Conservation (phyloP, 2,797 vertebrate species). For the Melanitta fusca region DNA sequence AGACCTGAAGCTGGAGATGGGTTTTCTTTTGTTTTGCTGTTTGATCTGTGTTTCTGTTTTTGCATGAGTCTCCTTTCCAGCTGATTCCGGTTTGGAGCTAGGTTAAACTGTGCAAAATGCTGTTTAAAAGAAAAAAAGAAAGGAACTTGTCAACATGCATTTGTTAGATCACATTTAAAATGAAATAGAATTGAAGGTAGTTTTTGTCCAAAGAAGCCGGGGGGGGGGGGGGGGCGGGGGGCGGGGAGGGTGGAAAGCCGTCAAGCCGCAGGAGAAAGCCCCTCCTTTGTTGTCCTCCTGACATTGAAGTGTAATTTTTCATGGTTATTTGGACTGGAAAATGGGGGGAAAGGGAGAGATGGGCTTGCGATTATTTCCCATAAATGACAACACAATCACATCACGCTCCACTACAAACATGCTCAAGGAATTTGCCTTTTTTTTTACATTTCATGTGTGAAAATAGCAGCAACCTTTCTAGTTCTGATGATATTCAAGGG, state of each 20-base stretch:
- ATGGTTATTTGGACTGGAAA: constrained; percentile 99
- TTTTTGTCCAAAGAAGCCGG: constrained; percentile 76
- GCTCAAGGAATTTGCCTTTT: constrained; percentile 86
- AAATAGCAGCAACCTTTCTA: constrained; percentile 59
- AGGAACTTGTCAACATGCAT: constrained; percentile 79
- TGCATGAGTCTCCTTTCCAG: constrained; percentile 67
- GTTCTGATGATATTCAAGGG: constrained; percentile 38
- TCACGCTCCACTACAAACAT: constrained; percentile 95
- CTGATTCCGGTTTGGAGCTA: constrained; percentile 72
- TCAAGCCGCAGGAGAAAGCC: constrained; percentile 74
- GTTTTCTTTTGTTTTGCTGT: constrained; percentile 38
- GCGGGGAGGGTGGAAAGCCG: constrained; percentile 72
- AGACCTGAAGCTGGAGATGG: constrained; percentile 26
- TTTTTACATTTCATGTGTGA: constrained; percentile 92
- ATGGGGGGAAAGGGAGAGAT: constrained; percentile 89
- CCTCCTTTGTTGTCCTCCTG: constrained; percentile 90
- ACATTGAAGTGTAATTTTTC: constrained; percentile 98
- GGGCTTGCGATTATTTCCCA: constrained; percentile 94
- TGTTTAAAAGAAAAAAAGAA: constrained; percentile 76
- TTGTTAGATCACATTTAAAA: constrained; percentile 80
- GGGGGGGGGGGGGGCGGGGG: neutral
- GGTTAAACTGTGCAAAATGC: constrained; percentile 79
- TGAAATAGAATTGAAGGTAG: constrained; percentile 78
- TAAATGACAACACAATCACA: constrained; percentile 99
- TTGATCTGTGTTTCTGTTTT: constrained; percentile 57